These are phyloP conservation scores for Macrosteles quadrilineatus DNA, from an alignment of 1,140 invertebrate genomes.

Conservation along the genomic window DNA sequence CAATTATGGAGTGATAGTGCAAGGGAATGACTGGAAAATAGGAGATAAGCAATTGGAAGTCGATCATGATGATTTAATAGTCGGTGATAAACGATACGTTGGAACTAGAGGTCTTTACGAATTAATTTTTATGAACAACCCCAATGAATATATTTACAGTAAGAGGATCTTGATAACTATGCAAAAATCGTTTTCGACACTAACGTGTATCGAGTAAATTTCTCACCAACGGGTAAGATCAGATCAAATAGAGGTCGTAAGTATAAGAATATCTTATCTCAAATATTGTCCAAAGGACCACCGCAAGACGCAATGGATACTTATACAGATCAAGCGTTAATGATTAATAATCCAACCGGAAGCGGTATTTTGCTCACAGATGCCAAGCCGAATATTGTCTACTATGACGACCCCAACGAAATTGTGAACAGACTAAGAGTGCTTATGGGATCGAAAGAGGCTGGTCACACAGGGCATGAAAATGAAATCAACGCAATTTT, in stretches of 20 bases:
- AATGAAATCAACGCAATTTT: neutral
- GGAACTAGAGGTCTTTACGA: slow-evolving; percentile 17
- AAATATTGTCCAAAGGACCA: neutral
- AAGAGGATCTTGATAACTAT: slow-evolving; percentile 14
- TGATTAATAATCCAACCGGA: neutral
- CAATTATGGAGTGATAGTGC: neutral
- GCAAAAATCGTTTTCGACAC: neutral
- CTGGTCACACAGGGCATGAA: slow-evolving; percentile 1
- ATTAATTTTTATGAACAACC: slow-evolving; percentile 8
- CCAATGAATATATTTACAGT: neutral
- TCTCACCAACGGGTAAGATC: neutral
- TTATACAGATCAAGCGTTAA: neutral
- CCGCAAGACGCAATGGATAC: neutral
- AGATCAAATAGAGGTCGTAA: slow-evolving; percentile 7
- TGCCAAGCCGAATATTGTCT: neutral
- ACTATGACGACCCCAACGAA: slow-evolving; percentile 13
- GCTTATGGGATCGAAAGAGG: neutral
- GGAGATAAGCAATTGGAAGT: neutral
- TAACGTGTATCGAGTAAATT: slow-evolving; percentile 1
- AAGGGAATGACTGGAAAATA: neutral
- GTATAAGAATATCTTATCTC: slow-evolving; percentile 6
- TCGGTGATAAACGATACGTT: neutral
- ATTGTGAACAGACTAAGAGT: slow-evolving; percentile 4
- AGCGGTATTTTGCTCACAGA: neutral
- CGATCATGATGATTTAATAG: neutral